Percentiles rank a stretch among this genome's conserved stretches.
Evolutionary conservation across 2,113 vertebrate species (phyloP).

Genomic region (Peromyscus californicus): DNA sequence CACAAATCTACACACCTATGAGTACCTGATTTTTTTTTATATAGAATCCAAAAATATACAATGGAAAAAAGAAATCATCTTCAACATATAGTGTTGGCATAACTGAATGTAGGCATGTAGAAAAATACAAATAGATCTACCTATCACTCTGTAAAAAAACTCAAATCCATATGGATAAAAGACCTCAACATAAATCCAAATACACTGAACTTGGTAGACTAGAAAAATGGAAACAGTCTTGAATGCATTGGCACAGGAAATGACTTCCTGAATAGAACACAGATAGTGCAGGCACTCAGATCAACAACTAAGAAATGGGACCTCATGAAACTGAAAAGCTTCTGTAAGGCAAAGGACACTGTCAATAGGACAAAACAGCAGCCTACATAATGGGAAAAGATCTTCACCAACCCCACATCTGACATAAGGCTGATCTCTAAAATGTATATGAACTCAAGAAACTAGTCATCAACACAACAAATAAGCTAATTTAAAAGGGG

Average conservation of each 20-base stretch:
- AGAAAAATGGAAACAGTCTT: too few relatives aligned
- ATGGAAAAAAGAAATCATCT: not conserved
- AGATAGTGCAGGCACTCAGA: not conserved
- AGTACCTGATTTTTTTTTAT: not conserved
- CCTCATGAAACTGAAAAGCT: not conserved
- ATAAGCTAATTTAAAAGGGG: not conserved
- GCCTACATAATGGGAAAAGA: not conserved
- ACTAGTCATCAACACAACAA: not conserved
- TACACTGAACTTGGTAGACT: not conserved
- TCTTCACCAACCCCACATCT: not conserved
- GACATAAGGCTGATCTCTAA: not conserved
- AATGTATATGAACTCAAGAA: not conserved
- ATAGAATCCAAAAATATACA: not conserved
- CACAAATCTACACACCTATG: not conserved
- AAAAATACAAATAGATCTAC: not conserved
- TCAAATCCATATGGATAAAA: not conserved
- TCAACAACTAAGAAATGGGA: not conserved
- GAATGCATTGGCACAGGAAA: not conserved
- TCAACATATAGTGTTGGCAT: not conserved
- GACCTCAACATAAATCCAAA: not conserved
- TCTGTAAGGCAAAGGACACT: not conserved
- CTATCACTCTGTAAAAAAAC: not conserved
- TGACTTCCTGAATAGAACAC: not conserved
- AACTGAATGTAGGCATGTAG: not conserved
- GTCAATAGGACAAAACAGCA: not conserved